Conservation (phyloP, 2,113 vertebrate species). For the Nettapus auritus region DNA sequence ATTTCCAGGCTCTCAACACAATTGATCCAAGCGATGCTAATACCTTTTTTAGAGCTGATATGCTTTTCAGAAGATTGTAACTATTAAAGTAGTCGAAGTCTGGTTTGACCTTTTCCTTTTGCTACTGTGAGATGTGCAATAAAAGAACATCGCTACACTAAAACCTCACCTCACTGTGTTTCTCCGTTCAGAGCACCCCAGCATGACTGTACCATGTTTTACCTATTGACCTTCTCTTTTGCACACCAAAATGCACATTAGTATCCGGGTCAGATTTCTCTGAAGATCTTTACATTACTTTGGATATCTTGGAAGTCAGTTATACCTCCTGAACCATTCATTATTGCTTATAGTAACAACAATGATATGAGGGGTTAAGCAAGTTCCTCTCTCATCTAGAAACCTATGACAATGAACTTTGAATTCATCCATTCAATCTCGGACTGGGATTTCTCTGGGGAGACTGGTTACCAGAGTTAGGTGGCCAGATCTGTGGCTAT, state of each 20-base stretch:
- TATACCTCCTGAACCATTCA: background rate
- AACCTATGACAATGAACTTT: background rate
- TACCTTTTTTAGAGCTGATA: background rate
- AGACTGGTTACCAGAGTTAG: background rate
- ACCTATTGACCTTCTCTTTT: background rate
- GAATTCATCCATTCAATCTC: background rate
- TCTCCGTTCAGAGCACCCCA: background rate
- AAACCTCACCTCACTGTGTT: background rate
- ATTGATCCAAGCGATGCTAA: background rate
- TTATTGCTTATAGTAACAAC: background rate
- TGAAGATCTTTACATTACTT: background rate
- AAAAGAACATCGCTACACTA: background rate
- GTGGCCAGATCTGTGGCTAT: background rate
- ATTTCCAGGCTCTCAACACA: background rate
- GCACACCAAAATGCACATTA: rapidly evolving
- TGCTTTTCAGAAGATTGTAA: background rate
- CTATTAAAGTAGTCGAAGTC: background rate
- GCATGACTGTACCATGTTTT: background rate
- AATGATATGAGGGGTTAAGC: background rate
- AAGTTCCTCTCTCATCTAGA: background rate
- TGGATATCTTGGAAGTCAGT: background rate
- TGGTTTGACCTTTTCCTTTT: background rate
- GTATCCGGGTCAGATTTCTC: background rate
- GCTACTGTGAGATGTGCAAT: background rate
- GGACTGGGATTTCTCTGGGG: background rate